These are phyloP conservation scores for Altica lythri DNA, from an alignment of 2,888 invertebrate species.

Conservation along the genomic window DNA sequence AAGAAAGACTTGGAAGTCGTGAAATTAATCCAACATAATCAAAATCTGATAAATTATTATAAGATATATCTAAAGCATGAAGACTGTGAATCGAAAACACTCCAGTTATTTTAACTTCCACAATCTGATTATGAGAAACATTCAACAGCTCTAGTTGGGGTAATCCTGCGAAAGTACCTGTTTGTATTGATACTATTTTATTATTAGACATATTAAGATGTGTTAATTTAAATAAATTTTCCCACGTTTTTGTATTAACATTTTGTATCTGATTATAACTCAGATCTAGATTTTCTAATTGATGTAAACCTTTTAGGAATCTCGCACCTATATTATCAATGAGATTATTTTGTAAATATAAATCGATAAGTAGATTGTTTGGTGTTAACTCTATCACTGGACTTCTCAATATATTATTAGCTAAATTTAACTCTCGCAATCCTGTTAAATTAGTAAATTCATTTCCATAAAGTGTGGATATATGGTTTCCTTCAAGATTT, in stretches of 20 bases:
- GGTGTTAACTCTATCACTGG: constrained; percentile 36
- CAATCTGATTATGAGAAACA: constrained; percentile 48
- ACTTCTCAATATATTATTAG: constrained; percentile 44
- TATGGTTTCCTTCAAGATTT: constrained; percentile 47
- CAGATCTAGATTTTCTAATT: constrained; percentile 49
- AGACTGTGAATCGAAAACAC: constrained; percentile 49
- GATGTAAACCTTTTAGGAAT: constrained; percentile 46
- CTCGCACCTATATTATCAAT: constrained; percentile 42
- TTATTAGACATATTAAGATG: constrained; percentile 48
- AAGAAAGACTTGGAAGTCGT: constrained; percentile 49
- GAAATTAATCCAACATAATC: constrained; percentile 50
- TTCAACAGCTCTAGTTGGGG: constrained; percentile 51
- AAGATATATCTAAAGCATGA: constrained; percentile 51
- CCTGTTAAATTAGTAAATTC: constrained; percentile 47
- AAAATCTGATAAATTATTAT: constrained; percentile 49
- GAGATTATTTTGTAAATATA: constrained; percentile 48
- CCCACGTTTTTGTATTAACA: constrained; percentile 43
- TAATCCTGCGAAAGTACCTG: constrained; percentile 49
- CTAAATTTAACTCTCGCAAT: constrained; percentile 45
- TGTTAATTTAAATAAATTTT: constrained; percentile 44
- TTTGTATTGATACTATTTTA: constrained; percentile 45
- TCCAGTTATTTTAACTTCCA: constrained; percentile 46
- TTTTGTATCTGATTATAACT: constrained; percentile 45
- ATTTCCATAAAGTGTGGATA: constrained; percentile 40
- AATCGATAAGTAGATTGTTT: constrained; percentile 40